Evolutionary conservation across 1,140 invertebrate species (phyloP), one percentile per base, ranked within the genome.

Genomic region (Brachionus calyciflorus): DNA sequence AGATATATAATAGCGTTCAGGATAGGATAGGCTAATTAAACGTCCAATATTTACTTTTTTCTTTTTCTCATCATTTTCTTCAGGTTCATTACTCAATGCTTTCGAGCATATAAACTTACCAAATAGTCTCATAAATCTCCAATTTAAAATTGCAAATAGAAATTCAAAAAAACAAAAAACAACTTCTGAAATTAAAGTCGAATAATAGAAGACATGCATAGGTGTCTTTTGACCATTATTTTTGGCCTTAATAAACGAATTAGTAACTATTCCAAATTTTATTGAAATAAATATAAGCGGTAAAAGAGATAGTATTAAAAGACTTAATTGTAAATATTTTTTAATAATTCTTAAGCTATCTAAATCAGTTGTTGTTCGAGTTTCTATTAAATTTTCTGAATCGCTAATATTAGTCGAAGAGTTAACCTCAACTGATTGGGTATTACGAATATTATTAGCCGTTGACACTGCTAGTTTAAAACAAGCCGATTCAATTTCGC

Each of bases 1-100:
- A 26, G 37, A 55, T 46, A 76, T 44, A 17, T 40, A 24, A 19
- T 17, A 76, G 40, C 73, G 30, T 46, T 76, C 73, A 10, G 73
- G 49, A 21, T 76, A 55, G 6, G 73, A 46, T 12, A 76, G 30
- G 9, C 26, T 17, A 12, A 76, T 55, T 30, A 76, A 26, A 21
- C 73, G 73, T 30, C n/a, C 48, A 12, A 76, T 28, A 17, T 57
- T 55, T 1, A 48, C 73, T 26, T 46, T 60, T 44, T 46, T 46
- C 14, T 65, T 65, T 44, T 41, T 41, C 4, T 9, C 24, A 44
- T 44, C 60, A 41, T 14, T 12, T 24, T 2, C 10, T 44, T 65
- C 40, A 24, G 37, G 40, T 44, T 65, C 60, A 14, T 41, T 21
- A 5, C 37, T 17, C 21, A 65, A 21, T 12, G 60, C 60, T 44